Conservation (phyloP, 2,888 invertebrate genomes). For the Tubulanus polymorphus region DNA sequence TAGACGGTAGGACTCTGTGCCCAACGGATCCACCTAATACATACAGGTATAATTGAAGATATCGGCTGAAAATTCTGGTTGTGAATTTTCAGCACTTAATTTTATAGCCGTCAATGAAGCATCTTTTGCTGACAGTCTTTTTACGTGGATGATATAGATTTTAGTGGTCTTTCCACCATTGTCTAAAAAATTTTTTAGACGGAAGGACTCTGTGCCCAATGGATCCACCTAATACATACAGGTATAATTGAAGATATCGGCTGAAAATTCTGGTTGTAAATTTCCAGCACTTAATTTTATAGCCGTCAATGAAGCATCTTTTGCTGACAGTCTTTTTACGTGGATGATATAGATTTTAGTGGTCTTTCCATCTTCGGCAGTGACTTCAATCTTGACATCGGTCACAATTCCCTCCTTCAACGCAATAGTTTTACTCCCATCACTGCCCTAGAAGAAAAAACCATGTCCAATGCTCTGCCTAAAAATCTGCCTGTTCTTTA, state of each 20-base stretch:
- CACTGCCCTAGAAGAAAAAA: constrained; percentile 32
- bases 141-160: constrained; percentile 41
- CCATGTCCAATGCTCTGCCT: too few relatives aligned
- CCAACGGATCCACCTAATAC: too few relatives aligned
- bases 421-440: constrained; percentile 39
- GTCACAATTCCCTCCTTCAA: constrained; percentile 44
- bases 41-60: constrained; percentile 34
- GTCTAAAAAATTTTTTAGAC: too few relatives aligned
- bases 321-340: constrained; percentile 44
- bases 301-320: constrained; percentile 42
- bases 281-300: constrained; percentile 32
- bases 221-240: constrained; percentile 35
- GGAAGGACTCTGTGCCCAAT: too few relatives aligned
- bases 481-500: too few relatives aligned
- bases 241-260: constrained; percentile 28
- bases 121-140: constrained; percentile 47
- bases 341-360: constrained; percentile 42
- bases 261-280: constrained; percentile 36
- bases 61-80: constrained; percentile 36
- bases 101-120: constrained; percentile 39
- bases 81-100: constrained; percentile 29
- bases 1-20: too few relatives aligned
- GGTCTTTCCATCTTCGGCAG: constrained; percentile 49
- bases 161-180: constrained; percentile 47
- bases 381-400: constrained; percentile 50